These are phyloP conservation scores for Caenorhabditis tropicalis DNA, from an alignment of 1,140 invertebrate species.

Conservation along the genomic window DNA sequence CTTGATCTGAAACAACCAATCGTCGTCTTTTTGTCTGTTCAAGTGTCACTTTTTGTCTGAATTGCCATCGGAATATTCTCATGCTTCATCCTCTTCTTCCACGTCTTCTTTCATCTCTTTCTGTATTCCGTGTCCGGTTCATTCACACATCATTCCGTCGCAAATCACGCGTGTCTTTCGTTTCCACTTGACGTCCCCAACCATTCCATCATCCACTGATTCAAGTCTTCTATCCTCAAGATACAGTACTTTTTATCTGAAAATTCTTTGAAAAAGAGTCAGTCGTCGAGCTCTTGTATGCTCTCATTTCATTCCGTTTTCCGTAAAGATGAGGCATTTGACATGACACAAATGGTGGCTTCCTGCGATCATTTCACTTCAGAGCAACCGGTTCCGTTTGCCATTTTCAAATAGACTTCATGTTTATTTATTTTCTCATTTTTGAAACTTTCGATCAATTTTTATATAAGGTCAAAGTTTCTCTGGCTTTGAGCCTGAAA, in stretches of 20 bases:
- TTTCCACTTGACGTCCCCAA: constrained; percentile 27
- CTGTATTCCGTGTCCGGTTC: constrained; percentile 37
- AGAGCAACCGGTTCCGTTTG: constrained; percentile 9
- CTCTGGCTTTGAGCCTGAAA: neutral
- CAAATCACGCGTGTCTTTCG: constrained; percentile 41
- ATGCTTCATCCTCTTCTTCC: neutral
- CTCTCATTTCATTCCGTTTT: neutral
- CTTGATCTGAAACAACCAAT: neutral
- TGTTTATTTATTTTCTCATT: constrained; percentile 17
- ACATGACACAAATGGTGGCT: constrained; percentile 22
- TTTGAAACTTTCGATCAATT: neutral
- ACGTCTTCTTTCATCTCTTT: neutral
- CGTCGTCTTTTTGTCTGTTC: neutral
- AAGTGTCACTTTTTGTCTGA: constrained; percentile 21
- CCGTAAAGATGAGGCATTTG: constrained; percentile 34
- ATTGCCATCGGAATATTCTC: constrained; percentile 24
- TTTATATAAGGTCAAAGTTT: neutral
- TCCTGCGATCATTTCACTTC: constrained; percentile 18
- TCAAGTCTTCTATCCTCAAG: neutral
- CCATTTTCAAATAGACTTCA: neutral
- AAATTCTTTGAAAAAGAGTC: neutral
- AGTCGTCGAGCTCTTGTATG: neutral
- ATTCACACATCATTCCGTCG: constrained; percentile 38
- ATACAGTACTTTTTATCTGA: neutral
- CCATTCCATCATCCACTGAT: neutral